A percentile compares a stretch with the other conserved stretches of the same genome.
Conservation (phyloP, 2,113 vertebrate genomes). For the Donacobius atricapilla region DNA sequence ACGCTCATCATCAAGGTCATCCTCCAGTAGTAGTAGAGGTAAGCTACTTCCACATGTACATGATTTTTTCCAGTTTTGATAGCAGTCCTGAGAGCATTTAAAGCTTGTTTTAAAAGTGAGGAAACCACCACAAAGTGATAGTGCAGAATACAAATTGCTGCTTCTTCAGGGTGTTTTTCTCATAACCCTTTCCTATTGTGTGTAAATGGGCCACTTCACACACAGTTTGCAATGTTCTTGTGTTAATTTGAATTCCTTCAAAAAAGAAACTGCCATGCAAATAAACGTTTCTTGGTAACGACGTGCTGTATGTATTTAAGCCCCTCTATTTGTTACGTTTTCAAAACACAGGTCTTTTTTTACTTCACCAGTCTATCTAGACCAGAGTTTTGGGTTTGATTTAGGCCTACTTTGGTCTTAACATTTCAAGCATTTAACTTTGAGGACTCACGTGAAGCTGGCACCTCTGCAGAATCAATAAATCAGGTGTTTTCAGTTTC, state of each 20-base stretch:
- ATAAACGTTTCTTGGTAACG: neutral
- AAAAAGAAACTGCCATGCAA: neutral
- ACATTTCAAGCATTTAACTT: neutral
- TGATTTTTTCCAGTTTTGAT: neutral
- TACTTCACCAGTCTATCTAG: fast-evolving
- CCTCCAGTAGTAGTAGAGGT: constrained; percentile 79
- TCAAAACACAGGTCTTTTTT: neutral
- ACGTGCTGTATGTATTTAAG: neutral
- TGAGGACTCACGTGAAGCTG: neutral
- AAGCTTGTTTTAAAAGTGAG: neutral
- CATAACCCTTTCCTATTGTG: neutral
- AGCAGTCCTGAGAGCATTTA: neutral
- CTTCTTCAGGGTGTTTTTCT: neutral
- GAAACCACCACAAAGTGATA: neutral
- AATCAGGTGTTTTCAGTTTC: neutral
- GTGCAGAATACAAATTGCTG: neutral
- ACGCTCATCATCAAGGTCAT: constrained; percentile 55
- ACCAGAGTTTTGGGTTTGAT: neutral
- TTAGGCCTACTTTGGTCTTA: neutral
- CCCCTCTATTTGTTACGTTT: neutral
- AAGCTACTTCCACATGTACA: neutral
- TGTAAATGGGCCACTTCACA: neutral
- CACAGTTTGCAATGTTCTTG: neutral
- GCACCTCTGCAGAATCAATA: neutral
- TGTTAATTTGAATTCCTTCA: neutral